phyloP scores from a whole-genome alignment of 2,797 vertebrate genomes.

The Amblyraja radiata region DNA sequence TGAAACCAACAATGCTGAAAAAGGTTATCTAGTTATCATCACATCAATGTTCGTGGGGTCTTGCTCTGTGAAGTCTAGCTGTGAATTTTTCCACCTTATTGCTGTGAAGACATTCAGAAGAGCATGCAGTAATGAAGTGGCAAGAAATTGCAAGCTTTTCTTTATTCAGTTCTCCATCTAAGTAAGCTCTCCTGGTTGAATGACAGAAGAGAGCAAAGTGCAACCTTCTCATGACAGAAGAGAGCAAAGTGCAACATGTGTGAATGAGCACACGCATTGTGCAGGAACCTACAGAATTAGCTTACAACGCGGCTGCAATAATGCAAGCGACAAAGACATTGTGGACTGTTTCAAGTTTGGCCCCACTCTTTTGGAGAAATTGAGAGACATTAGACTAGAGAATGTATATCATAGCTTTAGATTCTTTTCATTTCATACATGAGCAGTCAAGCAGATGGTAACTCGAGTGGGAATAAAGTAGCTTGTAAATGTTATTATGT shows the following conservation, averaged over 20 bases:
- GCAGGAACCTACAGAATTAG: neutral
- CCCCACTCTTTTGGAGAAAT: neutral
- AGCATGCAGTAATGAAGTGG: neutral
- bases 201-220: neutral
- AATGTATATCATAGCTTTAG: slow-evolving; percentile 9
- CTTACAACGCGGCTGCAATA: too few relatives aligned
- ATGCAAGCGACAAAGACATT: neutral
- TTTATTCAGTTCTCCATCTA: neutral
- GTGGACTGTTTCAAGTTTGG: neutral
- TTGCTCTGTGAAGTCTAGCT: neutral
- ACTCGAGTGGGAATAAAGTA: slow-evolving; percentile 9
- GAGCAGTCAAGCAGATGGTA: slow-evolving; percentile 23
- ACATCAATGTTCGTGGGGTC: neutral
- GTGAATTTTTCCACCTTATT: neutral
- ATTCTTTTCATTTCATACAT: slow-evolving; percentile 22
- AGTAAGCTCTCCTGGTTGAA: neutral
- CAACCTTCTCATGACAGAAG: neutral
- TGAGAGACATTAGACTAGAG: slow-evolving; percentile 18
- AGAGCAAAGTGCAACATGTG: neutral
- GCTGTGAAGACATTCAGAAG: too few relatives aligned
- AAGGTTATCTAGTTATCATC: neutral
- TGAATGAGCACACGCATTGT: neutral
- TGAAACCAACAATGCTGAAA: neutral
- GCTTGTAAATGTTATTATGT: slow-evolving; percentile 33
- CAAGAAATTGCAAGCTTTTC: neutral